phyloP scores from a whole-genome alignment of 2,888 invertebrate genomes.

The Venusia cambrica region DNA sequence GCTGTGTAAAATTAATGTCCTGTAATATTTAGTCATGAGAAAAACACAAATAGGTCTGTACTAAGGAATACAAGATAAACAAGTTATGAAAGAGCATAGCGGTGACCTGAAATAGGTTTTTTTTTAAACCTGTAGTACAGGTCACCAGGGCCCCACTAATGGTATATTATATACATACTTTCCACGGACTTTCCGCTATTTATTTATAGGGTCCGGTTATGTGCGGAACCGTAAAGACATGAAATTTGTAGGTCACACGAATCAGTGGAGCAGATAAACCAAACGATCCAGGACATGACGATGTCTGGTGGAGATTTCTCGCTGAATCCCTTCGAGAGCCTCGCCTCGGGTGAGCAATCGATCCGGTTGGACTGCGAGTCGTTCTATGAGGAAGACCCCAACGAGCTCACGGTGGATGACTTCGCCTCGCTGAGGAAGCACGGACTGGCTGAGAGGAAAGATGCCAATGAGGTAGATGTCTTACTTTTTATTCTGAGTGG shows the following conservation, averaged over 20 bases:
- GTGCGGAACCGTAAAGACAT: background rate
- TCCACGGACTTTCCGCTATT: background rate
- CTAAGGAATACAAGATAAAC: too few relatives aligned
- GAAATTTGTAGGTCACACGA: conserved; percentile 52
- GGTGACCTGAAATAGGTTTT: too few relatives aligned
- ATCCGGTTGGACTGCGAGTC: conserved; percentile 69
- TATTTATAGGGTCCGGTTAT: too few relatives aligned
- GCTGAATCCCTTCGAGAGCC: conserved; percentile 68
- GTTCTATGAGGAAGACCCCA: conserved; percentile 59
- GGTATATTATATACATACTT: too few relatives aligned
- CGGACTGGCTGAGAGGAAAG: conserved; percentile 62
- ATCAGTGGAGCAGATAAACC: conserved; percentile 73
- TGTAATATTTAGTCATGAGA: too few relatives aligned
- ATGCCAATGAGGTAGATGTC: conserved; percentile 61
- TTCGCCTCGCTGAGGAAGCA: conserved; percentile 73
- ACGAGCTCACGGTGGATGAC: conserved; percentile 70
- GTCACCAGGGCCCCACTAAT: too few relatives aligned
- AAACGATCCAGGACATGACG: conserved; percentile 77
- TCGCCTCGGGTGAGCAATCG: conserved; percentile 58
- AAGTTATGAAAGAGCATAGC: too few relatives aligned
- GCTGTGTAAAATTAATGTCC: too few relatives aligned
- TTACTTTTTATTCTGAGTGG: too few relatives aligned
- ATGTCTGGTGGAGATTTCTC: conserved; percentile 68
- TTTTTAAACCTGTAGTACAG: too few relatives aligned
- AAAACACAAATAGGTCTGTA: too few relatives aligned